Evolutionary conservation across 2,113 vertebrate species (phyloP).

Genomic region (Zapus hudsonius): DNA sequence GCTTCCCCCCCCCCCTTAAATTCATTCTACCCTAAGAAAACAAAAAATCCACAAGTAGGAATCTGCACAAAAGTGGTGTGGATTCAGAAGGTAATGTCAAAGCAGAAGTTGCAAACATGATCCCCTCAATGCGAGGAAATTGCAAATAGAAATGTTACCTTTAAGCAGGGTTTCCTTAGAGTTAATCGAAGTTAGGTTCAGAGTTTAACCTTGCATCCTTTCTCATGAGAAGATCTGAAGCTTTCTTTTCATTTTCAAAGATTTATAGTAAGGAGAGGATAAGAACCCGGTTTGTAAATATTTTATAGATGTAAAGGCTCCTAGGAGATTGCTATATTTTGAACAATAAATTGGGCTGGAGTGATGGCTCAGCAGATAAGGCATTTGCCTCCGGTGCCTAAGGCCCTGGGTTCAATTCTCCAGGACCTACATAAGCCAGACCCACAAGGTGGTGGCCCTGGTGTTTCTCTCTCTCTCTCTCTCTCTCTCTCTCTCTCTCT

Average conservation of each 20-base stretch:
- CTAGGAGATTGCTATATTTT: neutral
- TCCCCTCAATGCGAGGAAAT: neutral
- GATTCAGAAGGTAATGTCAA: slow-evolving; percentile 35
- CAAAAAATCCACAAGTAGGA: slow-evolving; percentile 41
- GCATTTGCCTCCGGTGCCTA: too few relatives aligned
- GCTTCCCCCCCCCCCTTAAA: neutral
- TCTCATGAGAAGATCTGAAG: neutral
- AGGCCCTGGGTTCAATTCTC: too few relatives aligned
- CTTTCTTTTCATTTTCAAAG: slow-evolving; percentile 51
- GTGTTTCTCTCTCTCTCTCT: too few relatives aligned
- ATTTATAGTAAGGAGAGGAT: neutral
- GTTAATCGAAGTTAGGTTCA: neutral
- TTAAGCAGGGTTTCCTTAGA: neutral
- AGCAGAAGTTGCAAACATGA: slow-evolving; percentile 21
- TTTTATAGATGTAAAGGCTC: neutral
- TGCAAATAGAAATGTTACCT: neutral
- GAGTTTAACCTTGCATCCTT: neutral
- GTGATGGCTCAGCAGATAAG: too few relatives aligned
- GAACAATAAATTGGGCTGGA: slow-evolving; percentile 39
- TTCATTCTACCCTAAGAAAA: slow-evolving; percentile 30
- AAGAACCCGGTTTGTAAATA: slow-evolving; percentile 17
- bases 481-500: too few relatives aligned
- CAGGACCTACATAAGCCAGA: too few relatives aligned
- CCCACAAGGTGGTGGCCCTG: too few relatives aligned
- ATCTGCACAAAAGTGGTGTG: slow-evolving; percentile 14